phyloP scores from a whole-genome alignment of 23 tunicate species.

The Halocynthia aurantium region DNA sequence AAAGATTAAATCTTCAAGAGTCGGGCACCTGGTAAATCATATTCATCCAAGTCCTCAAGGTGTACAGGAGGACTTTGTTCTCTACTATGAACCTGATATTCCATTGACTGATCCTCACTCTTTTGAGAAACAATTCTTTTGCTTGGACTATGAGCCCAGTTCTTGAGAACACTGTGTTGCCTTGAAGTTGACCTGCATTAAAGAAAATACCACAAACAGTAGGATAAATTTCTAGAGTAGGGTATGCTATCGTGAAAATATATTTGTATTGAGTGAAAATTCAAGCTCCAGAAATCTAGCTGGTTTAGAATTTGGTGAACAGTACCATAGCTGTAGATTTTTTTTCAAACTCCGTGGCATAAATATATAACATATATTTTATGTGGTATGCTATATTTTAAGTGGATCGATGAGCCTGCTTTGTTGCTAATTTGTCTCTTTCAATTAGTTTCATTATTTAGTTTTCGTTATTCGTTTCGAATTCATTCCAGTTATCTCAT shows the following conservation, averaged over 20 bases:
- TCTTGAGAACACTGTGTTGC: constrained; percentile 8
- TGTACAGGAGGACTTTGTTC: not conserved
- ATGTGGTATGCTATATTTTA: too few relatives aligned
- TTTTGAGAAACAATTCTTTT: not conserved
- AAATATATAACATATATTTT: too few relatives aligned
- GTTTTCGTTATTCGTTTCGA: too few relatives aligned
- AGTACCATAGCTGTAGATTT: too few relatives aligned
- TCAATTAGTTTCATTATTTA: too few relatives aligned
- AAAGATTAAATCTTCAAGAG: not conserved
- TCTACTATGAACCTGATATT: not conserved
- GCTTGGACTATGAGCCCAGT: constrained; percentile 18
- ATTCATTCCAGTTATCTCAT: too few relatives aligned
- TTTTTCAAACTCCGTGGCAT: too few relatives aligned
- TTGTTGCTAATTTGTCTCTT: too few relatives aligned
- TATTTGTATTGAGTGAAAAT: too few relatives aligned
- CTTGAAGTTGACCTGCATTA: not conserved
- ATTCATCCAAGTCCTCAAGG: not conserved
- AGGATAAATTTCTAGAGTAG: not conserved
- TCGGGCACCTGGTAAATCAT: not conserved
- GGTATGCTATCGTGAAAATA: not conserved
- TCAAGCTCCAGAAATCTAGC: too few relatives aligned
- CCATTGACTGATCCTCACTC: not conserved
- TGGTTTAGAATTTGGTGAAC: too few relatives aligned
- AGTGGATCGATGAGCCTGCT: too few relatives aligned
- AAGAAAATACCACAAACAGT: not conserved